phyloP scores from a whole-genome alignment of 1,140 invertebrate genomes.

The Melitaea cinxia region DNA sequence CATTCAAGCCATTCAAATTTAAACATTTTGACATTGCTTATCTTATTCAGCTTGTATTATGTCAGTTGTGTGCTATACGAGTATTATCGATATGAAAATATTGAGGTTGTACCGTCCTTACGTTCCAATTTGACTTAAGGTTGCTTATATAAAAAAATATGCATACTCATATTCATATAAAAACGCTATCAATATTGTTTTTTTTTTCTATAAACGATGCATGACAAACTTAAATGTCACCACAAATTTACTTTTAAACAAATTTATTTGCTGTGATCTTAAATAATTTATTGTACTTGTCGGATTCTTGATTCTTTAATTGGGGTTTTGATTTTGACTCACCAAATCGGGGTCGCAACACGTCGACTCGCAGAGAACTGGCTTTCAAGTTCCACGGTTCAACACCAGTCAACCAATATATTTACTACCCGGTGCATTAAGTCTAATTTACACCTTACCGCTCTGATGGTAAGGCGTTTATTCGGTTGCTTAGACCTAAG shows the following conservation, averaged over 20 bases:
- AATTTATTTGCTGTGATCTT: constrained; percentile 1
- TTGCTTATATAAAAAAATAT: too few relatives aligned
- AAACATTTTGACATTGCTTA: too few relatives aligned
- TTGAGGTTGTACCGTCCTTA: too few relatives aligned
- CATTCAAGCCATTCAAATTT: too few relatives aligned
- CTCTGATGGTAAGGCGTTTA: constrained; percentile 9
- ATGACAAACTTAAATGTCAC: neutral
- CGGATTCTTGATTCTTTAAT: constrained; percentile 30
- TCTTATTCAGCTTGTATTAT: too few relatives aligned
- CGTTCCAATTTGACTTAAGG: too few relatives aligned
- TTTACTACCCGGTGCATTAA: constrained; percentile 11
- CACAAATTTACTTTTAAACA: neutral
- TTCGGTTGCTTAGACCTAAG: constrained; percentile 1
- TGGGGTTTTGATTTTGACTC: constrained; percentile 29
- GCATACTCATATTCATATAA: too few relatives aligned
- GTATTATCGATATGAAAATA: too few relatives aligned
- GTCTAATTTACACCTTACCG: constrained; percentile 11
- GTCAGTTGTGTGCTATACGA: too few relatives aligned
- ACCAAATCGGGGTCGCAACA: constrained; percentile 38
- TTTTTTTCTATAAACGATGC: too few relatives aligned
- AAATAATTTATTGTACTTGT: constrained; percentile 1
- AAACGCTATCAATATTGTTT: too few relatives aligned
- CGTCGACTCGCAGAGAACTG: constrained; percentile 39
- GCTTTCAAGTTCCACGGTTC: constrained; percentile 39
- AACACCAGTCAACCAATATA: constrained; percentile 35